phyloP scores from a whole-genome alignment of 2,113 vertebrate species.

The Leptocoma aspasia region DNA sequence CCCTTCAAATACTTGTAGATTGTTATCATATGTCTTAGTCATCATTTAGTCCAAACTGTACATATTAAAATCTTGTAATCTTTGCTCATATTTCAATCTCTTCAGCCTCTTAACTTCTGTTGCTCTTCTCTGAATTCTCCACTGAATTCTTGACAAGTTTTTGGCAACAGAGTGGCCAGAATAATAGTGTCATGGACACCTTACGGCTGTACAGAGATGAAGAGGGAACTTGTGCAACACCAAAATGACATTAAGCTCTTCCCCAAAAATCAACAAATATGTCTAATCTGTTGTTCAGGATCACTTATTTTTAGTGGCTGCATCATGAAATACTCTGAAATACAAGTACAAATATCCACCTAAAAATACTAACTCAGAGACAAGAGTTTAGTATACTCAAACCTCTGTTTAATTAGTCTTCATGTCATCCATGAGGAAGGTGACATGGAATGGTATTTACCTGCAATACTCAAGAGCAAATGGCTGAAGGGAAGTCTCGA shows the following conservation, averaged over 20 bases:
- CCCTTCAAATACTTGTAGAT: slow-evolving; percentile 65
- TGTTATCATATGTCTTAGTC: slow-evolving; percentile 67
- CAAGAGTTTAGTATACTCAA: background rate
- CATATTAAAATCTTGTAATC: slow-evolving; percentile 66
- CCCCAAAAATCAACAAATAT: slow-evolving; percentile 50
- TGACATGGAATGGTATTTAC: background rate
- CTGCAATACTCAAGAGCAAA: background rate
- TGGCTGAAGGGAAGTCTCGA: background rate
- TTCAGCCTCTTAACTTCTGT: slow-evolving; percentile 66
- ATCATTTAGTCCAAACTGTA: slow-evolving; percentile 65
- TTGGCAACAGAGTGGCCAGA: slow-evolving; percentile 61
- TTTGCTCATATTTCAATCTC: slow-evolving; percentile 65
- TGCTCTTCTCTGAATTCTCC: slow-evolving; percentile 52
- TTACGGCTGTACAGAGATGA: slow-evolving; percentile 50
- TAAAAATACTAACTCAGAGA: background rate
- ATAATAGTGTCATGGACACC: slow-evolving; percentile 60
- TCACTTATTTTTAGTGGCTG: slow-evolving; percentile 48
- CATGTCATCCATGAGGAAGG: background rate
- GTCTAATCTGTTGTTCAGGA: slow-evolving; percentile 49
- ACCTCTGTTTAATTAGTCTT: background rate
- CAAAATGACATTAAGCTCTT: slow-evolving; percentile 45
- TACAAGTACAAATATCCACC: background rate
- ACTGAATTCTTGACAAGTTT: slow-evolving; percentile 64
- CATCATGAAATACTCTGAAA: slow-evolving; percentile 1
- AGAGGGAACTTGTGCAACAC: slow-evolving; percentile 42